These are phyloP conservation scores for Ophion slaviceki DNA, from an alignment of 2,888 invertebrate species.

Conservation along the genomic window DNA sequence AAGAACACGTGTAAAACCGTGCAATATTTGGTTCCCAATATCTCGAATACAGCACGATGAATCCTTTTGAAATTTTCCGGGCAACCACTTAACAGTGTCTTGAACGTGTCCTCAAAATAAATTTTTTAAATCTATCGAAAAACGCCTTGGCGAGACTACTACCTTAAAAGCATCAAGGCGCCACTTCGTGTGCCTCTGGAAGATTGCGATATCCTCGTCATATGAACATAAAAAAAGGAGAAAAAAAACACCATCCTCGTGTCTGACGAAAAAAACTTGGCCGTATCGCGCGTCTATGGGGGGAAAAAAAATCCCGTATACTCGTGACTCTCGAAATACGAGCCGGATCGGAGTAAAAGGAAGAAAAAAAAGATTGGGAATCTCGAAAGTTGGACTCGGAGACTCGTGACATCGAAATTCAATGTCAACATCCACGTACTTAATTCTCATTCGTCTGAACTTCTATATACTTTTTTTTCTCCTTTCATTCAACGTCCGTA, in stretches of 20 bases:
- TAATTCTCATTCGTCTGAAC: background rate
- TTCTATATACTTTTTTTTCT: constrained; percentile 5
- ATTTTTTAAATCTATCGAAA: no score
- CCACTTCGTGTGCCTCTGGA: background rate
- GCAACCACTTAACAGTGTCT: no score
- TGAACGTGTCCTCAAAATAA: no score
- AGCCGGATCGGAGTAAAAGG: constrained; percentile 14
- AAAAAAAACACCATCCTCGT: background rate
- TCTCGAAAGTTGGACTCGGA: constrained; percentile 49
- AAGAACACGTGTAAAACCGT: no score
- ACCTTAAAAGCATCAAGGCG: background rate
- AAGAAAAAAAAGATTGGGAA: constrained; percentile 14
- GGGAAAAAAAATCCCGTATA: background rate
- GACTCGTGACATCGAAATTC: constrained; percentile 54
- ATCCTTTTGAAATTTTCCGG: no score
- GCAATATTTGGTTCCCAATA: no score
- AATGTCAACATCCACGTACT: constrained; percentile 50
- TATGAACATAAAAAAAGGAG: background rate
- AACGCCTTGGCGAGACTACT: no score
- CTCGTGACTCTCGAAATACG: constrained; percentile 26
- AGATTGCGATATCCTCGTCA: background rate
- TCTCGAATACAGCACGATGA: no score
- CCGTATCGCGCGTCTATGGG: background rate
- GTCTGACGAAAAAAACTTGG: background rate
- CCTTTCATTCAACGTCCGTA: constrained; percentile 9